Evolutionary conservation across 2,888 invertebrate genomes (phyloP).

Genomic region (Cryptus armator): DNA sequence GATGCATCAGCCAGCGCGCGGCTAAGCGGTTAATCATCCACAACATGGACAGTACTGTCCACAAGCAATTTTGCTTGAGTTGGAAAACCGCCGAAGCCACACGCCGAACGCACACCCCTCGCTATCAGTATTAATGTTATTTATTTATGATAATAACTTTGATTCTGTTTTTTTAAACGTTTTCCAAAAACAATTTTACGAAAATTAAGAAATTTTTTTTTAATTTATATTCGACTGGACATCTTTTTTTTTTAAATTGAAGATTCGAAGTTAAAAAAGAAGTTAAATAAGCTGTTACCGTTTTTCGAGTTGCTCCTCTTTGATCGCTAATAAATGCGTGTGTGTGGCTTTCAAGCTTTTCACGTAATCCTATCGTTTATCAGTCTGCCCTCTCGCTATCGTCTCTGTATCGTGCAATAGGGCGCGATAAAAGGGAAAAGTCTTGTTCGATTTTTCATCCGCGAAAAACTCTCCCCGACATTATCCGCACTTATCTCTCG

Average conservation of each 20-base stretch:
- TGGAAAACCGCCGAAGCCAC: too few relatives aligned
- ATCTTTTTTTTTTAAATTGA: not conserved
- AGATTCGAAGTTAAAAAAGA: not conserved
- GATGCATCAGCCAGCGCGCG: too few relatives aligned
- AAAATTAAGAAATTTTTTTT: too few relatives aligned
- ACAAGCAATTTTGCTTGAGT: too few relatives aligned
- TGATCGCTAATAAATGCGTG: conserved; percentile 44
- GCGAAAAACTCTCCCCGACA: conserved; percentile 1
- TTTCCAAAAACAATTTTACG: too few relatives aligned
- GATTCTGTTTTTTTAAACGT: too few relatives aligned
- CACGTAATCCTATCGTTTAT: conserved; percentile 55
- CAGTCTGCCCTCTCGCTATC: conserved; percentile 10
- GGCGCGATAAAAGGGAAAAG: conserved; percentile 2
- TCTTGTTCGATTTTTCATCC: conserved; percentile 35
- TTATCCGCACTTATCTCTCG: conserved; percentile 42
- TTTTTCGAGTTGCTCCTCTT: not conserved
- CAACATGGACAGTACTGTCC: too few relatives aligned
- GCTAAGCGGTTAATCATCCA: too few relatives aligned
- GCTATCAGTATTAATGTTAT: too few relatives aligned
- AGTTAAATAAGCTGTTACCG: not conserved
- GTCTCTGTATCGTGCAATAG: not conserved
- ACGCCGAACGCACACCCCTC: too few relatives aligned
- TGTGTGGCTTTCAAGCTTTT: conserved; percentile 42
- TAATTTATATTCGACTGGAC: too few relatives aligned
- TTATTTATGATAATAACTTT: too few relatives aligned